phyloP scores from a whole-genome alignment of 2,113 vertebrate genomes.

The Urocynchramus pylzowi region DNA sequence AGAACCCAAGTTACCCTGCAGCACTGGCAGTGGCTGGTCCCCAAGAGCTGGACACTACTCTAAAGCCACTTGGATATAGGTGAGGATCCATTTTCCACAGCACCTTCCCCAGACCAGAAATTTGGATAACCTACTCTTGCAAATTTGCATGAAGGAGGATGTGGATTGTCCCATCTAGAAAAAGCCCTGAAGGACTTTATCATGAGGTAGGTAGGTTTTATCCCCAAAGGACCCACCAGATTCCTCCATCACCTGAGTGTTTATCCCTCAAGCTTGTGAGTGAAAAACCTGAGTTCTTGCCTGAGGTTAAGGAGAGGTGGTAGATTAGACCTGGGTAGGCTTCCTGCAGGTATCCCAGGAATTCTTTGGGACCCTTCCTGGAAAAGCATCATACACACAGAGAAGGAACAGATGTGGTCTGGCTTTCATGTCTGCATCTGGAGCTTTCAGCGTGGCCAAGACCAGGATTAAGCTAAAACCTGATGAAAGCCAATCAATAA shows the following conservation, averaged over 20 bases:
- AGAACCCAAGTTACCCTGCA: background rate
- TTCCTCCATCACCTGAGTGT: background rate
- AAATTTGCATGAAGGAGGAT: background rate
- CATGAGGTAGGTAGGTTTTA: background rate
- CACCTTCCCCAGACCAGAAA: background rate
- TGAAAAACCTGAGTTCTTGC: background rate
- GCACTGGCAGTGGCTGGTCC: background rate
- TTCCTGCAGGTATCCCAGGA: background rate
- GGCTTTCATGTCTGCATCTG: background rate
- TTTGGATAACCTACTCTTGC: background rate
- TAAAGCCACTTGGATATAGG: background rate
- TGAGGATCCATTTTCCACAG: background rate
- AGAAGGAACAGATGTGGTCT: background rate
- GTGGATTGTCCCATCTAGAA: background rate
- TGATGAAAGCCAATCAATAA: background rate
- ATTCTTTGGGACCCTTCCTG: background rate
- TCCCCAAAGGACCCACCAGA: too few species aligned
- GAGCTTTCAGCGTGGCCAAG: background rate
- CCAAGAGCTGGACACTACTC: background rate
- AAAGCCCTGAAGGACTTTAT: background rate
- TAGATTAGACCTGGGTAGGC: background rate
- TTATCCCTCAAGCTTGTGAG: background rate
- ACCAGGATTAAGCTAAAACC: background rate
- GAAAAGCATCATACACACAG: background rate
- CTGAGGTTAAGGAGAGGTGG: background rate